phyloP scores from a whole-genome alignment of 23 tunicate species.

The Trididemnum clinides region DNA sequence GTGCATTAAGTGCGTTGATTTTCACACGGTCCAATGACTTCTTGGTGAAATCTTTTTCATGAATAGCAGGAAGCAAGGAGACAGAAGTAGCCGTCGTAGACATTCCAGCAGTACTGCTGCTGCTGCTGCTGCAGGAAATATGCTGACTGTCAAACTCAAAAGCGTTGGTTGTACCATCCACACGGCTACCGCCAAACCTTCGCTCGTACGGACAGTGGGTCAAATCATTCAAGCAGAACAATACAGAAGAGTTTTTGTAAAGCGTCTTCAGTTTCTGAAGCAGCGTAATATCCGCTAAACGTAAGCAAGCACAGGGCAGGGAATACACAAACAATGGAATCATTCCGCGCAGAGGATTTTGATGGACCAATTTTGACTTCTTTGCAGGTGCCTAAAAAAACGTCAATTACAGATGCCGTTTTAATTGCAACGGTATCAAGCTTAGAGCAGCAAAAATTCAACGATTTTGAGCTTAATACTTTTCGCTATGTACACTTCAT shows the following conservation, averaged over 20 bases:
- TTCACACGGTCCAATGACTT: background rate
- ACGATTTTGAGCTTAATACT: background rate
- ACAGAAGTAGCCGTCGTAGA: background rate
- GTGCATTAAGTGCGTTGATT: background rate
- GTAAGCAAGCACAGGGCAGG: slow-evolving; percentile 13
- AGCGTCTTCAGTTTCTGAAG: background rate
- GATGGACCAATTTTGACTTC: no score
- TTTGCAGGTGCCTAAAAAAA: no score
- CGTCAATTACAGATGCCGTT: no score
- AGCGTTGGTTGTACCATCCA: no score
- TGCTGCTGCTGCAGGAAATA: no score
- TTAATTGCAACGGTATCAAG: background rate
- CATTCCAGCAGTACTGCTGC: background rate
- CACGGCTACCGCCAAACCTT: no score
- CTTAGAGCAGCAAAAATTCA: background rate
- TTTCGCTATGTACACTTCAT: no score
- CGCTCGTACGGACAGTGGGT: background rate
- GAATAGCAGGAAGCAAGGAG: no score
- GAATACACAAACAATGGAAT: slow-evolving; percentile 44
- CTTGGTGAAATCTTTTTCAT: no score
- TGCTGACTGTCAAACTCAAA: no score
- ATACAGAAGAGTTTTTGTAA: slow-evolving; percentile 4
- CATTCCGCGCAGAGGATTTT: background rate
- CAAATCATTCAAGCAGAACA: background rate
- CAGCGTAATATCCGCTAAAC: background rate